These are phyloP conservation scores for Apteryx owenii DNA, from an alignment of 2,113 vertebrate genomes.

Conservation along the genomic window DNA sequence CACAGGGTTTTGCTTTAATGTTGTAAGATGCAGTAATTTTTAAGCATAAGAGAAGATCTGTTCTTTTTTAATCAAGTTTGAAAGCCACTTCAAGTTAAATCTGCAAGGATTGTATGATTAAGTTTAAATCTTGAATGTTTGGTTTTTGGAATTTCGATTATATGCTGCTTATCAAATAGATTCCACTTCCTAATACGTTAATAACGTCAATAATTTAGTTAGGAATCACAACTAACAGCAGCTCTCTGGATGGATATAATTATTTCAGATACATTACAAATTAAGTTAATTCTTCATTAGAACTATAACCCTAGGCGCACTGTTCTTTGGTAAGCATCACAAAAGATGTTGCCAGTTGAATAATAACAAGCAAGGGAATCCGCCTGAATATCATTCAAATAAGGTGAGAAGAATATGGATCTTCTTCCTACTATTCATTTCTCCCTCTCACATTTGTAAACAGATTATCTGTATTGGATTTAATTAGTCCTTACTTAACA, in stretches of 20 bases:
- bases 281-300: background rate
- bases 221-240: background rate
- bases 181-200: background rate
- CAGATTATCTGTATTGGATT: background rate
- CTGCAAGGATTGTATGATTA: background rate
- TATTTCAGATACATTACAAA: background rate
- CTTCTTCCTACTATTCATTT: background rate
- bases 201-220: background rate
- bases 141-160: background rate
- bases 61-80: background rate
- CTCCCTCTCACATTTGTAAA: background rate
- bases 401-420: background rate
- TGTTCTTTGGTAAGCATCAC: background rate
- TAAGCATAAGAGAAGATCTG: background rate
- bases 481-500: background rate
- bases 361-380: background rate
- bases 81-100: background rate
- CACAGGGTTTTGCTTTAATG: background rate
- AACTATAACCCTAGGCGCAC: background rate
- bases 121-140: background rate
- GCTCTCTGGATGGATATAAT: background rate
- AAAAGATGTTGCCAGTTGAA: background rate
- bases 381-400: background rate
- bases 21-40: rapidly evolving
- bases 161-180: background rate